Conservation (phyloP, 2,888 invertebrate genomes). For the Lithosia quadra region DNA sequence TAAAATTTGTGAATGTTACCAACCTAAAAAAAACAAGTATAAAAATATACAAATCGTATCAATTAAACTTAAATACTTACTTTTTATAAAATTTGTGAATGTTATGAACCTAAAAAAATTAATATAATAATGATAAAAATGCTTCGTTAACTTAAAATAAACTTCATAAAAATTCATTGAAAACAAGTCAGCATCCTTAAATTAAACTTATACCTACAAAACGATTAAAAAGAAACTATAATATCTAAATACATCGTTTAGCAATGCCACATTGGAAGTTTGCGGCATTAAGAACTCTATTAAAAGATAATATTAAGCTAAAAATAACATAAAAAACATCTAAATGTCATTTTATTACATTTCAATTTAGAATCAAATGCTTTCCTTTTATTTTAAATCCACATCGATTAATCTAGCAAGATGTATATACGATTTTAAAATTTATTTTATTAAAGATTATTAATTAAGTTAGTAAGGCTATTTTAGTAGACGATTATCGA, state of each 20-base stretch:
- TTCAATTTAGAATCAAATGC: conserved; percentile 86
- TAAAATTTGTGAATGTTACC: background rate
- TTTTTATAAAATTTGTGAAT: background rate
- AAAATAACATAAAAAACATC: conserved; percentile 69
- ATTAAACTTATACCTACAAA: conserved; percentile 58
- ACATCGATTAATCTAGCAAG: conserved; percentile 81
- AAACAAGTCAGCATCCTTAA: conserved; percentile 66
- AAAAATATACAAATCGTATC: background rate
- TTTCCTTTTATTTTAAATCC: conserved; percentile 76
- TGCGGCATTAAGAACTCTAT: conserved; percentile 43
- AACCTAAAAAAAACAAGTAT: background rate
- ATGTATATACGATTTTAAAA: conserved; percentile 73
- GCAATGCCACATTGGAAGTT: conserved; percentile 49
- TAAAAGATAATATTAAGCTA: conserved; percentile 52
- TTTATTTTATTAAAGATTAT: conserved; percentile 72
- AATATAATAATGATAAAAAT: background rate
- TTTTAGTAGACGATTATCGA: conserved; percentile 77
- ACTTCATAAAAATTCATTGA: conserved; percentile 23
- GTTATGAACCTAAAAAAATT: background rate
- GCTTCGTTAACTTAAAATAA: background rate
- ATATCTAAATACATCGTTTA: conserved; percentile 44
- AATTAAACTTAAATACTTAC: background rate
- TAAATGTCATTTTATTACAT: conserved; percentile 84
- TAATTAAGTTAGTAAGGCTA: conserved; percentile 86
- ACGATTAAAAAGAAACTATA: conserved; percentile 57